Base-by-base conservation (phyloP, 2,888 invertebrate species). In the Drosophila paracracens region DNA sequence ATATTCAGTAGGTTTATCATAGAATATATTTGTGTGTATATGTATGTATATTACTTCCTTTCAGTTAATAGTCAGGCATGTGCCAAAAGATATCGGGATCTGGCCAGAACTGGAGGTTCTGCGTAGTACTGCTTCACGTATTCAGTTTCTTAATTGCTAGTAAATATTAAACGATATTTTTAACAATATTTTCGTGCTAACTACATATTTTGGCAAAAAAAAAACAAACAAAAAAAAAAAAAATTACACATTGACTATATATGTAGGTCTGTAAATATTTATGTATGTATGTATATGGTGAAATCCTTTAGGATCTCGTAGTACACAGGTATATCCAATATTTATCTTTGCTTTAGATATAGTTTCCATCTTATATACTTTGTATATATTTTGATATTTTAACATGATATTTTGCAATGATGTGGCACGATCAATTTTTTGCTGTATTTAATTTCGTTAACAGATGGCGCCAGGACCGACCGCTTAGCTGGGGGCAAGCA, bases 381-480 rank as follows among this genome's bases (percentile, higher is more conserved):
- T 66, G 66, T 80, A 70, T 79, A 61, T 69, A 57, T 50, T 61
- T 31, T 70, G 59, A n/a, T 38, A 31, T 76, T 46, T 64, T 75
- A 74, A 85, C 64, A 80, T 83, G 82, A 82, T 86, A 86, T 85
- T 78, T 74, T 76, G 74, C 83, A 83, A 78, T 89, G 89, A 87
- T 89, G 89, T 87, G 89, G 87, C 87, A 87, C 87, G 88, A 85
- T 83, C 16, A 78, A 61, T 64, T 81, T 36, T 70, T 63, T 51
- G 43, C 46, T 27, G 4, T 51, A 8, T 21, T 35, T 33, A 4
- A 13, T 25, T 52, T 8, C 11, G 11, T 8, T 52, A 8, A 36
- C 16, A 43, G 51, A 36, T 57, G 64, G 53, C 64, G 58, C 46
- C 46, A 59, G n/a, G 6, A 38, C 2, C 5, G 50, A 25, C 33